These are phyloP conservation scores for Bradypus variegatus DNA, from an alignment of 2,797 vertebrate genomes.

Conservation along the genomic window DNA sequence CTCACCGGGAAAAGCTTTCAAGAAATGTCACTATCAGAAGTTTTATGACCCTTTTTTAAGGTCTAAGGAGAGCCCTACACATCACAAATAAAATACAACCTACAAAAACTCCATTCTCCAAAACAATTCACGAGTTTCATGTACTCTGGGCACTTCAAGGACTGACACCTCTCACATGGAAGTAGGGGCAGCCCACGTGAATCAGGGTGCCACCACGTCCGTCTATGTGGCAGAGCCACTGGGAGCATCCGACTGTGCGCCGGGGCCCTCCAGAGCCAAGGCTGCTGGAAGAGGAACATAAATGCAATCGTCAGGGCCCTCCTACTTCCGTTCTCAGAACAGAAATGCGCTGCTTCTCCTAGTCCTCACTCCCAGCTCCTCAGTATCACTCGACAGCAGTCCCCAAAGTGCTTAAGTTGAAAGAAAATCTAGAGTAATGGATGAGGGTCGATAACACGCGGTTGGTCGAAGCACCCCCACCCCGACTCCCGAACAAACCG, in stretches of 20 bases:
- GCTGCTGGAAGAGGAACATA: slow-evolving; percentile 37
- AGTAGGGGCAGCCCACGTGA: slow-evolving; percentile 2
- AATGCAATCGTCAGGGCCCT: slow-evolving; percentile 29
- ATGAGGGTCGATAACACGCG: background rate
- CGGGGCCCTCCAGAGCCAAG: background rate
- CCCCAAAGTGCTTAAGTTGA: background rate
- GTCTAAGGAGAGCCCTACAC: slow-evolving; percentile 15
- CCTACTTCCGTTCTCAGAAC: slow-evolving; percentile 57
- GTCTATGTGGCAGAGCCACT: slow-evolving; percentile 33
- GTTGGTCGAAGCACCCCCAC: background rate
- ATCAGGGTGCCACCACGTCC: slow-evolving; percentile 5
- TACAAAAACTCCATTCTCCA: slow-evolving; percentile 19
- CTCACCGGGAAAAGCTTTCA: slow-evolving; percentile 26
- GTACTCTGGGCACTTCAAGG: background rate
- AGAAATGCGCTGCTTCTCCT: slow-evolving; percentile 22
- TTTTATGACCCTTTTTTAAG: background rate
- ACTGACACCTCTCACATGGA: background rate
- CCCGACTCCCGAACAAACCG: background rate
- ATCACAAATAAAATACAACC: slow-evolving; percentile 18
- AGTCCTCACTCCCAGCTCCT: background rate
- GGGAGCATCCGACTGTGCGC: slow-evolving; percentile 41
- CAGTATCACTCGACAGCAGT: background rate
- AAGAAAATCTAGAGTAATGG: background rate
- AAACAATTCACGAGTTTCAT: slow-evolving; percentile 27
- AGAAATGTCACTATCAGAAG: slow-evolving; percentile 42